Base-by-base conservation (phyloP, 2,797 vertebrate genomes). In the Argya squamiceps region DNA sequence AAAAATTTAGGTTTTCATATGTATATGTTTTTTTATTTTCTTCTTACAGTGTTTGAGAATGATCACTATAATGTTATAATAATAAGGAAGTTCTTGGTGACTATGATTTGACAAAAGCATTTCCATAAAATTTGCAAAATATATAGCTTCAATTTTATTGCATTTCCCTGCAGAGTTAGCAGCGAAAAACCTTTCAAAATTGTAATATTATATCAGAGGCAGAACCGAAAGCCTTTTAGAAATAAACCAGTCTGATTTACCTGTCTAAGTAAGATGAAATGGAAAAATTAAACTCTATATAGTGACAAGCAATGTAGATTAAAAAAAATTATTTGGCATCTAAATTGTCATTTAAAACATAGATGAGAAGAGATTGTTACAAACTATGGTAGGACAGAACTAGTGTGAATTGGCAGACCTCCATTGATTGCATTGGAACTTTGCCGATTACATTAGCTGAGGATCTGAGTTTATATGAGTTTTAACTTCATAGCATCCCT, bases 381-480 rank as follows among this genome's bases (percentile, higher is more conserved):
- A 89, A 92, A 62, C 82, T 69, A 21, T 27, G 32, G 37, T 86
- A 75, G 69, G 34, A 71, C 53, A 88, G 62, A 93, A 64, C 50
- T 56, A 83, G 47, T 76, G 47, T 86, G 88, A 86, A 81, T 91
- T 93, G 91, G 93, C 89, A 96, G 76, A 56, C 32, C 34, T 95
- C 94, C 91, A 95, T 1, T 93, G 88, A 90, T 94, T 82, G 84
- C 76, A 39, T 12, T 95, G 92, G 96, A 97, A 71, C 82, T 91
- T 78, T 91, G 93, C 93, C 75, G 21, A 76, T 93, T 95, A 53
- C 70, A 94, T 95, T 96, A 97, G 67, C 70, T 70, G 64, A 92
- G 47, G 63, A 84, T 92, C 47, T 94, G 91, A 84, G 77, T 91
- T 95, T 87, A 92, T 93, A 53, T 37, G 77, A 95, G 52, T 87